phyloP scores from a whole-genome alignment of 1,140 invertebrate genomes.

The Drosophila leontia region DNA sequence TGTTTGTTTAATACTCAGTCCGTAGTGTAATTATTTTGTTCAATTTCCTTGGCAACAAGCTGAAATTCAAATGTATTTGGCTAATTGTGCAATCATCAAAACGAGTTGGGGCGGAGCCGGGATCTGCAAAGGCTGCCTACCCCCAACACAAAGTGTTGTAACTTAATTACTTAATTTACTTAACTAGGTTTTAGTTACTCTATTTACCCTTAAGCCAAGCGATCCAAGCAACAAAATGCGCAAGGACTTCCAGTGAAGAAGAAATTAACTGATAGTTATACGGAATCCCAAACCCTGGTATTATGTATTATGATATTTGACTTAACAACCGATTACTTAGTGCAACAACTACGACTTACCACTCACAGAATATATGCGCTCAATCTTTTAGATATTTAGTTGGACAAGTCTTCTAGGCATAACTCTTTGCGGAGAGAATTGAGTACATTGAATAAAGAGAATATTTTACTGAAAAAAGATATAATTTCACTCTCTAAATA shows the following conservation, averaged over 20 bases:
- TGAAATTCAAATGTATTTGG: slow-evolving; percentile 72
- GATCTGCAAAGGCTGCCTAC: slow-evolving; percentile 5
- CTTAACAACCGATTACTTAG: slow-evolving; percentile 62
- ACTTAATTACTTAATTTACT: slow-evolving; percentile 69
- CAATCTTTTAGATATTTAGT: slow-evolving; percentile 60
- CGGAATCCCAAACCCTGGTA: slow-evolving; percentile 52
- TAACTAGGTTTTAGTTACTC: slow-evolving; percentile 61
- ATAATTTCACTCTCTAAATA: background rate
- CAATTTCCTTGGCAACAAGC: slow-evolving; percentile 44
- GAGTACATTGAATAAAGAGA: slow-evolving; percentile 49
- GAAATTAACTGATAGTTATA: slow-evolving; percentile 72
- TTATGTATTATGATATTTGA: slow-evolving; percentile 58
- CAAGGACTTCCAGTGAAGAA: slow-evolving; percentile 81
- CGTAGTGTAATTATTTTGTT: slow-evolving; percentile 69
- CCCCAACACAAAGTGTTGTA: slow-evolving; percentile 59
- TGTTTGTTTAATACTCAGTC: slow-evolving; percentile 72
- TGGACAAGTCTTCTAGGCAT: slow-evolving; percentile 23
- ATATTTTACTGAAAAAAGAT: slow-evolving; percentile 31
- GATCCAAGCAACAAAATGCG: slow-evolving; percentile 65
- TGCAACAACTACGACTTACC: slow-evolving; percentile 65
- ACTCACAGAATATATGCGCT: slow-evolving; percentile 59
- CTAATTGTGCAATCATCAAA: slow-evolving; percentile 79
- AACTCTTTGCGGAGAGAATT: slow-evolving; percentile 6
- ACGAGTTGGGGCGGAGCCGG: slow-evolving; percentile 43
- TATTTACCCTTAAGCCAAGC: slow-evolving; percentile 24